Percentiles rank a stretch among this genome's conserved stretches.
Conservation (phyloP, 2,113 vertebrate genomes). For the Ammospiza nelsoni region DNA sequence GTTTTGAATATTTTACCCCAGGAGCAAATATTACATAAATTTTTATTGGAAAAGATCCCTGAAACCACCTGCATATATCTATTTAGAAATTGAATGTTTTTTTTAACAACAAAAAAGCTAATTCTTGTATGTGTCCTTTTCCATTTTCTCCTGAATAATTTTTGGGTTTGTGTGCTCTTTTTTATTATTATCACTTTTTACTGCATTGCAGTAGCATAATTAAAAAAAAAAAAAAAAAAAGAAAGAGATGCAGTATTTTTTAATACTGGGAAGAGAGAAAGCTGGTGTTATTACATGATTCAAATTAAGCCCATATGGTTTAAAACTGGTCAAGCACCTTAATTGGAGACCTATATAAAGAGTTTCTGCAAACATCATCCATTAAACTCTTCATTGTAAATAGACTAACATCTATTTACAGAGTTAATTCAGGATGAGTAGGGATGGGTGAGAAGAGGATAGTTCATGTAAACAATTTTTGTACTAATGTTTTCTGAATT, state of each 20-base stretch:
- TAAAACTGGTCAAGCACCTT: neutral
- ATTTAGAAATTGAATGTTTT: rapidly evolving
- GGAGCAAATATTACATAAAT: neutral
- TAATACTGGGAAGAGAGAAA: neutral
- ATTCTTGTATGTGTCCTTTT: neutral
- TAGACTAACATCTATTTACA: neutral
- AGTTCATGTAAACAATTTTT: neutral
- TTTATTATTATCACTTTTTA: neutral
- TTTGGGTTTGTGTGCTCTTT: neutral
- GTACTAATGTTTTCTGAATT: neutral
- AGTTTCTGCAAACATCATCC: neutral
- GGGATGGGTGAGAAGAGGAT: neutral
- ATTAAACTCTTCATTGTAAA: neutral
- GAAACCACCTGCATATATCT: neutral
- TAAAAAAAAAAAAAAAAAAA: neutral
- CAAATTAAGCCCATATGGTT: neutral
- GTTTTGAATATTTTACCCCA: neutral
- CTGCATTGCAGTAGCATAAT: neutral
- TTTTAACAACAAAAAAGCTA: neutral
- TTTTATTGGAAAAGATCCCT: neutral
- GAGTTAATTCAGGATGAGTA: neutral
- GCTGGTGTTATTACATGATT: neutral
- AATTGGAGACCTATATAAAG: neutral
- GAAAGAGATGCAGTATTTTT: neutral
- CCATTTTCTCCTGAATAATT: neutral